Percentiles rank a stretch among this genome's conserved stretches.
phyloP scores from a whole-genome alignment of 2,888 invertebrate species.

The Opisthograptis luteolata region DNA sequence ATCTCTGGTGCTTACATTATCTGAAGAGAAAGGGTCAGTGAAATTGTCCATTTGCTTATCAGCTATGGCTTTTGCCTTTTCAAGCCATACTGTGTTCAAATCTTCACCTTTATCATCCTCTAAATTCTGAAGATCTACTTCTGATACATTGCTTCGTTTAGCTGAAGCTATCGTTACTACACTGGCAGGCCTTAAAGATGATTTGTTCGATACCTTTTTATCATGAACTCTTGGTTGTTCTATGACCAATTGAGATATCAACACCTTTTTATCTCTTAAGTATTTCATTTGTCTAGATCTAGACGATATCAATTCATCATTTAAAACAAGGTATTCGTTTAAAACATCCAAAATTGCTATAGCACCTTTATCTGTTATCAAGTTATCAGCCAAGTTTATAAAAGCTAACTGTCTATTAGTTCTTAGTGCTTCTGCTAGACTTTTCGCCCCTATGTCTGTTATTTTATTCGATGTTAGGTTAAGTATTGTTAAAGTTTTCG shows the following conservation, averaged over 20 bases:
- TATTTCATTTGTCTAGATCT: conserved; percentile 43
- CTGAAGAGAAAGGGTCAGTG: conserved; percentile 48
- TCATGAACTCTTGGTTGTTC: conserved; percentile 43
- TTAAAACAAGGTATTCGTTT: conserved; percentile 49
- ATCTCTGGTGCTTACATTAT: conserved; percentile 41
- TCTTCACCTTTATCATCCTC: conserved; percentile 39
- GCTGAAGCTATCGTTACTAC: not conserved
- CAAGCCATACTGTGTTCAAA: conserved; percentile 38
- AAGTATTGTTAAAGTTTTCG: conserved; percentile 49
- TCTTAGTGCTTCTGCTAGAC: conserved; percentile 51
- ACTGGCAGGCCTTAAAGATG: conserved; percentile 16
- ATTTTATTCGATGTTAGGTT: conserved; percentile 63
- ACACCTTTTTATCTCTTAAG: conserved; percentile 44
- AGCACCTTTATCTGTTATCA: conserved; percentile 56
- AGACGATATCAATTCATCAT: conserved; percentile 47
- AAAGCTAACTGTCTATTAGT: conserved; percentile 57
- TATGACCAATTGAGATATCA: conserved; percentile 37
- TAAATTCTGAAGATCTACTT: not conserved
- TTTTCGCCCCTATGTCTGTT: conserved; percentile 54
- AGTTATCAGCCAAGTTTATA: conserved; percentile 60
- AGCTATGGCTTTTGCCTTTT: conserved; percentile 48
- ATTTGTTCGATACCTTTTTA: conserved; percentile 38
- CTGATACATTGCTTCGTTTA: not conserved
- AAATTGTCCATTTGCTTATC: conserved; percentile 45
- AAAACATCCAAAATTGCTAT: conserved; percentile 44